Conservation (phyloP, 2,888 invertebrate genomes). For the Mesochorus sp. region DNA sequence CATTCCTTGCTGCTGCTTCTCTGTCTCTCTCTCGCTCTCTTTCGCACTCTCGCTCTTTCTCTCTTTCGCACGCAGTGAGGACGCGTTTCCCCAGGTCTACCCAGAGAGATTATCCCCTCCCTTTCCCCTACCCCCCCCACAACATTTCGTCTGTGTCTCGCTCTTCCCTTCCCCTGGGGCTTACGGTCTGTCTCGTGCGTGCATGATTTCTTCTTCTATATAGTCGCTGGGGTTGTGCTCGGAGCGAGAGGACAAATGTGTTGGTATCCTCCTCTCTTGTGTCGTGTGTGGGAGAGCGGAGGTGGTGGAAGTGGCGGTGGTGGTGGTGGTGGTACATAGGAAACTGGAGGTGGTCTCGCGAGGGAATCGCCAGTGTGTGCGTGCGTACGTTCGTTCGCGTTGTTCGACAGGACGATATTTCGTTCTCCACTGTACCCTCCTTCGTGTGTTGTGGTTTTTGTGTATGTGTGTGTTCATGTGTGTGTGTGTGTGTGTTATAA, state of each 20-base stretch:
- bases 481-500: too few species aligned
- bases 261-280: too few species aligned
- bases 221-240: constrained; percentile 33
- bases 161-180: constrained; percentile 19
- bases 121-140: too few species aligned
- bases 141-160: too few species aligned
- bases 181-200: constrained; percentile 24
- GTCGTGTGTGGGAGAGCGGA: constrained; percentile 9
- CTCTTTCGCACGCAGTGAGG: too few species aligned
- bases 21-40: constrained; percentile 6
- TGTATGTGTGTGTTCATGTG: too few species aligned
- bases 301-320: background rate
- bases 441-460: too few species aligned
- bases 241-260: too few species aligned
- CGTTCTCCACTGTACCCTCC: background rate
- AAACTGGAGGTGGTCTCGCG: constrained; percentile 44
- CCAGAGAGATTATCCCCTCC: too few species aligned
- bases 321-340: constrained; percentile 32
- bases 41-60: constrained; percentile 23
- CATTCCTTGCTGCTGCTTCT: constrained; percentile 35
- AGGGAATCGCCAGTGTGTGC: constrained; percentile 38
- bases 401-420: constrained; percentile 37
- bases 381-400: constrained; percentile 35
- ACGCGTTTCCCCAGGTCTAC: too few species aligned
- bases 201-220: constrained; percentile 33